Percentiles rank a stretch among this genome's conserved stretches.
Evolutionary conservation across 2,888 invertebrate genomes (phyloP).

Genomic region (Malthinus flaveolus): DNA sequence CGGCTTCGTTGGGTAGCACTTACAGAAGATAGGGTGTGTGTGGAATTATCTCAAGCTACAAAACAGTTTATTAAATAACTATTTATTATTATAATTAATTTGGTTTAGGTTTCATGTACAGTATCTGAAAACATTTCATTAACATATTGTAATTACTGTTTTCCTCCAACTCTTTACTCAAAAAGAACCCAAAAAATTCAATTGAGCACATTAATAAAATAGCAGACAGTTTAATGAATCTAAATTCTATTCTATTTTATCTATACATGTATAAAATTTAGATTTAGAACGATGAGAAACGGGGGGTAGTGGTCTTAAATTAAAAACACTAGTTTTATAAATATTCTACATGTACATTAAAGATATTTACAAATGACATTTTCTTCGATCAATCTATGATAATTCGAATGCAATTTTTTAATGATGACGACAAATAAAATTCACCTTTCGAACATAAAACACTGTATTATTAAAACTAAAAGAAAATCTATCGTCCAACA

Average conservation of each 20-base stretch:
- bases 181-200: no score
- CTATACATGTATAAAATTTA: slow-evolving; percentile 29
- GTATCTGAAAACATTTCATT: no score
- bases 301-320: slow-evolving; percentile 11
- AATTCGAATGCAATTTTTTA: slow-evolving; percentile 14
- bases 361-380: slow-evolving; percentile 21
- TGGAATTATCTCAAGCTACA: no score
- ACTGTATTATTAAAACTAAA: slow-evolving; percentile 42
- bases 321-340: slow-evolving; percentile 16
- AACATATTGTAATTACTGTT: no score
- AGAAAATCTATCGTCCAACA: slow-evolving; percentile 44
- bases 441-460: slow-evolving; percentile 46
- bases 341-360: slow-evolving; percentile 16
- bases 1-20: no score
- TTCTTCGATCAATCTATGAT: slow-evolving; percentile 22
- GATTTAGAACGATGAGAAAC: slow-evolving; percentile 21
- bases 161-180: no score
- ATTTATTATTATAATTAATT: no score
- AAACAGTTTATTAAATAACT: no score
- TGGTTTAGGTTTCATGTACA: no score
- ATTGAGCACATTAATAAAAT: slow-evolving; percentile 4
- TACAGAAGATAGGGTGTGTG: no score
- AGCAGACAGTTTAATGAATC: slow-evolving; percentile 5
- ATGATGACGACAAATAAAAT: slow-evolving; percentile 22
- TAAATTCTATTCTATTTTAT: slow-evolving; percentile 1